phyloP scores from a whole-genome alignment of 2,113 vertebrate species.

The Oreochromis aureus region DNA sequence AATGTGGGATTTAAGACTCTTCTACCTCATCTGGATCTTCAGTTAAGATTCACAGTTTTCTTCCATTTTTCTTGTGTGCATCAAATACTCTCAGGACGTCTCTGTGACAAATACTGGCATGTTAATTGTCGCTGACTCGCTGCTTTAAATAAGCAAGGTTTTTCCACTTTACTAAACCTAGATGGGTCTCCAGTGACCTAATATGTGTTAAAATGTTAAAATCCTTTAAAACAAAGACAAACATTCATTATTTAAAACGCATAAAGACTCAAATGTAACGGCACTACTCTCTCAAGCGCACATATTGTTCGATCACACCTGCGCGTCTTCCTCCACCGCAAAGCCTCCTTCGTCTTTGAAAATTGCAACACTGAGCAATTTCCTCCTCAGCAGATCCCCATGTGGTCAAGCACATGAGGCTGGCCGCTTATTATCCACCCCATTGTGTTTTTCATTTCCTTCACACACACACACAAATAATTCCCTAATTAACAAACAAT shows the following conservation, averaged over 20 bases:
- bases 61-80: neutral
- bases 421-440: neutral
- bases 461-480: neutral
- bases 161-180: neutral
- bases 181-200: neutral
- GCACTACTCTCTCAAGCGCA: neutral
- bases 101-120: neutral
- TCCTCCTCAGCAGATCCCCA: neutral
- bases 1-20: neutral
- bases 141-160: neutral
- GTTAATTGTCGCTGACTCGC: neutral
- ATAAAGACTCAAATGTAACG: neutral
- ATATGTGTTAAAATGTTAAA: neutral
- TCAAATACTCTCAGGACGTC: neutral
- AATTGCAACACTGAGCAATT: neutral
- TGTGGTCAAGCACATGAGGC: neutral
- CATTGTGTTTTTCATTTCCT: neutral
- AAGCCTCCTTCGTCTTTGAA: neutral
- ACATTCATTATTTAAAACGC: neutral
- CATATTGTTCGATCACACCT: neutral
- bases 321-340: neutral
- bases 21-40: neutral
- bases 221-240: neutral
- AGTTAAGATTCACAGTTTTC: neutral
- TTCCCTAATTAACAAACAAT: constrained; percentile 42